A percentile compares a stretch with the other conserved stretches of the same genome.
phyloP scores from a whole-genome alignment of 2,113 vertebrate genomes.

The Oriolus oriolus region DNA sequence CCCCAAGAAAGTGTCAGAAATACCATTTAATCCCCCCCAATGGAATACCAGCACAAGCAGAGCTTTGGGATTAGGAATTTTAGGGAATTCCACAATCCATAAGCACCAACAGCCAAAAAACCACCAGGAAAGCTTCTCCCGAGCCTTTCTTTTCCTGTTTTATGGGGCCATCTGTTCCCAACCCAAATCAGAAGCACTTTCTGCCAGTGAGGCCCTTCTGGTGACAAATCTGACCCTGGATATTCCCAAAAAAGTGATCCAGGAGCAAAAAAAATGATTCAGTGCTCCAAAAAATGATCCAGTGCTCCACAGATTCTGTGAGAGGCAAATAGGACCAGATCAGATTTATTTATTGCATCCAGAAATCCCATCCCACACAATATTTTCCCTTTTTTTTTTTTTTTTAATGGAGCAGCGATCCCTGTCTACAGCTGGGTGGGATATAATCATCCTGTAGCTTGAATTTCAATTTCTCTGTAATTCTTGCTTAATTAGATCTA shows the following conservation, averaged over 20 bases:
- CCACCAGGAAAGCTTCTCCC: background rate
- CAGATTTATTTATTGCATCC: background rate
- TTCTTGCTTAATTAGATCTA: background rate
- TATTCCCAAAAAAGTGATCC: background rate
- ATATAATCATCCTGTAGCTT: background rate
- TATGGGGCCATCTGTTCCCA: background rate
- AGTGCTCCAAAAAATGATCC: background rate
- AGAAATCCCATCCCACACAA: background rate
- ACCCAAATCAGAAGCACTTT: background rate
- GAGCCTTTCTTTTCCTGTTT: background rate
- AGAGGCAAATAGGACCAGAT: background rate
- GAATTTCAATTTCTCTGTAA: background rate
- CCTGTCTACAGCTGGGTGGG: background rate
- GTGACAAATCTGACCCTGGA: background rate
- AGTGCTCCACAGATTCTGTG: accelerated
- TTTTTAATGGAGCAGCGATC: background rate
- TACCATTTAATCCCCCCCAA: accelerated
- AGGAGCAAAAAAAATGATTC: background rate
- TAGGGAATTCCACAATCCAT: background rate
- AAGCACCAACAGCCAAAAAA: background rate
- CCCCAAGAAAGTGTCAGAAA: background rate
- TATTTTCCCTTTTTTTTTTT: background rate
- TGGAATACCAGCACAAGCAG: background rate
- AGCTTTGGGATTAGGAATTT: background rate
- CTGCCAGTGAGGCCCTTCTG: background rate